phyloP scores from a whole-genome alignment of 2,113 vertebrate genomes.

The Pampusana beccarii region DNA sequence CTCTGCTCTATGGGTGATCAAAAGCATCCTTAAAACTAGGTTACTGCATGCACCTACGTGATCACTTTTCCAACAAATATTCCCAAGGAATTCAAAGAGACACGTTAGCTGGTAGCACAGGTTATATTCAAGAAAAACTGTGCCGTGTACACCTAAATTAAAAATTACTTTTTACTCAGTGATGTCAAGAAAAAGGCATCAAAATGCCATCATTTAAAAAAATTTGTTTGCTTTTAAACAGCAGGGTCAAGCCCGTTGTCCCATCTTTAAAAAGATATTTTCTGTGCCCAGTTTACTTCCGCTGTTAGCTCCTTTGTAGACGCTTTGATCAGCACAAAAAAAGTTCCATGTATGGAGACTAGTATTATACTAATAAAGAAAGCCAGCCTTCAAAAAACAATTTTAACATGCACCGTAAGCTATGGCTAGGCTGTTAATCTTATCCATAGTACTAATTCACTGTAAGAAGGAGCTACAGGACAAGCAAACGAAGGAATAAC shows the following conservation, averaged over 20 bases:
- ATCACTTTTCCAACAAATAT: not conserved
- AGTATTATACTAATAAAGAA: not conserved
- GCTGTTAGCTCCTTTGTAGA: not conserved
- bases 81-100: not conserved
- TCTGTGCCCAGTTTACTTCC: not conserved
- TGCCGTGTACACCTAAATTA: not conserved
- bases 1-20: not conserved
- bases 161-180: not conserved
- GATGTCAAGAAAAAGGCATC: not conserved
- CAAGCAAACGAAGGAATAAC: not conserved
- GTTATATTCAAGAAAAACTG: not conserved
- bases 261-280: not conserved
- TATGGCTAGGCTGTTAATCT: not conserved
- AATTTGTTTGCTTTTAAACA: not conserved
- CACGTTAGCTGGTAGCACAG: not conserved
- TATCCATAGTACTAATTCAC: not conserved
- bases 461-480: not conserved
- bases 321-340: not conserved
- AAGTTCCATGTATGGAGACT: fast-evolving
- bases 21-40: constrained; percentile 15
- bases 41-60: not conserved
- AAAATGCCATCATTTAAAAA: not conserved
- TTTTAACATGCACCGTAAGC: not conserved
- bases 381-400: not conserved
- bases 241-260: not conserved